Base-by-base conservation (phyloP, 2,113 vertebrate genomes). In the Tiliqua scincoides region DNA sequence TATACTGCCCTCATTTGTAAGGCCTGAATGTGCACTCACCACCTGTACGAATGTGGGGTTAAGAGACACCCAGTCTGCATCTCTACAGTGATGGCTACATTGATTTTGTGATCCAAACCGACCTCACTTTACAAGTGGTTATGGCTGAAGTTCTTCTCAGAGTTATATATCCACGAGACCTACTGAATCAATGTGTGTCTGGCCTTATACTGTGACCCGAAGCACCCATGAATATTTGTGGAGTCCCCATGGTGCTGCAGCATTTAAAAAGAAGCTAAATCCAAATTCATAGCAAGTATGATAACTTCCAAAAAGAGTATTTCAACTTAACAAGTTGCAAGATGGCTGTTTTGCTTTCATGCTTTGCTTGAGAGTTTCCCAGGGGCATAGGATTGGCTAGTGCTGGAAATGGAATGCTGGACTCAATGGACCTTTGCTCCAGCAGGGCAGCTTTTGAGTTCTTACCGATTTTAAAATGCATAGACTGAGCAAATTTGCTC, bases 401-500 rank as follows among this genome's bases (percentile, higher is more conserved):
- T 52, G 18, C 8, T 73, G 10, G 35, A 59, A 68, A 85, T 70
- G 17, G 35, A 27, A 68, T 37, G 10, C 9, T n/a, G 32, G 7
- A 37, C 7, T 30, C 18, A 54, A 27, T 25, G n/a, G 15, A 15
- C 48, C 10, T 20, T 43, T 77, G n/a, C 30, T 77, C 43, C 73
- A 59, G 10, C 17, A 27, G n/a, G n/a, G 11, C 11, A 23, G 6
- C 54, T 65, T 54, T 85, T 52, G n/a, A 32, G 30, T 57, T 35
- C 25, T 62, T 59, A 0, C 35, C 35, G 1, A 61, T 82, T 18
- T 57, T 17, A 57, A 57, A 57, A 73, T 23, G 87, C 89, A 52
- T 35, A 59, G 86, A 63, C 78, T 89, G 62, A 85, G 72, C 32
- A 91, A 59, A 71, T 80, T 59, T 68, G 59, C 81, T 84, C 73